Conservation (phyloP, 2,797 vertebrate genomes). For the Enteromius mattozi region DNA sequence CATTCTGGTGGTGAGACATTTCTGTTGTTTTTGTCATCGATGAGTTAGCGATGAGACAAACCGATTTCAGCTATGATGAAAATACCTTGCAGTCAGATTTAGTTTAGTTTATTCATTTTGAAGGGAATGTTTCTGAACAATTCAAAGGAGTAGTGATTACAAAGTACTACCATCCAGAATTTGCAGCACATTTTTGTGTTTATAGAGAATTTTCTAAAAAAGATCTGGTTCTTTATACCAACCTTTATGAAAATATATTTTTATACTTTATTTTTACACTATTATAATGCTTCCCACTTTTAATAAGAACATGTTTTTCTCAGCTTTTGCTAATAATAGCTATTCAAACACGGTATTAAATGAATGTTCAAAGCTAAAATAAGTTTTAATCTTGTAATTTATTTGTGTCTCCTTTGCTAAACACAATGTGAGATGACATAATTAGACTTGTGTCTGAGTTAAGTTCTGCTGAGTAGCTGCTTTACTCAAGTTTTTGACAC, state of each 20-base stretch:
- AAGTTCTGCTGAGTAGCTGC: not conserved
- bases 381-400: not conserved
- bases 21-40: constrained; percentile 26
- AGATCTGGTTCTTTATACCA: not conserved
- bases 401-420: not conserved
- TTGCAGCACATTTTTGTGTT: not conserved
- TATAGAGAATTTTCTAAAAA: not conserved
- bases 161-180: not conserved
- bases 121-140: not conserved
- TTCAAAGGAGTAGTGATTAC: not conserved
- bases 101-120: not conserved
- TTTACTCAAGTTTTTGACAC: not conserved
- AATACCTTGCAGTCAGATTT: not conserved
- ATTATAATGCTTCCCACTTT: not conserved
- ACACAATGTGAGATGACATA: not conserved
- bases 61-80: not conserved
- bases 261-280: not conserved
- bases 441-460: not conserved
- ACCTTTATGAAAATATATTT: not conserved
- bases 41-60: constrained; percentile 9
- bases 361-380: constrained; percentile 5
- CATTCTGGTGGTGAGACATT: constrained; percentile 84
- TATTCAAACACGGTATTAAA: not conserved
- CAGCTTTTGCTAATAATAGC: not conserved
- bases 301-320: not conserved